Evolutionary conservation across 2,113 vertebrate species (phyloP), one percentile per base, ranked within the genome.

Genomic region (Balaeniceps rex): DNA sequence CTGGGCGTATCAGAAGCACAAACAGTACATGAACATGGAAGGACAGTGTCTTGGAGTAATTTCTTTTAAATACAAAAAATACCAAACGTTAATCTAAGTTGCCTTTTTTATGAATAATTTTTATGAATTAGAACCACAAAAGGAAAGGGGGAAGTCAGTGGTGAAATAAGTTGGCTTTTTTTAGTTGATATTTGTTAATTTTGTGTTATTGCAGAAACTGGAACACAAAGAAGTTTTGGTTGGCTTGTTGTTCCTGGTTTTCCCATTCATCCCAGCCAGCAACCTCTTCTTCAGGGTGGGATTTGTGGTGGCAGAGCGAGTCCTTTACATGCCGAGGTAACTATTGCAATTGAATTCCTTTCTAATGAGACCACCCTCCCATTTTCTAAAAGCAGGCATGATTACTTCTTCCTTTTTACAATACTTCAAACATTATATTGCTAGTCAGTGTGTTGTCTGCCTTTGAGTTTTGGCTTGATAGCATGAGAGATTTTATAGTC

Each of bases 261-360:
- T 99, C 97, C 99, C 99, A 86, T 99, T 99, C 98, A 98, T 99
- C 94, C 99, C 99, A 63, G 99, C 99, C 97, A 99, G 99, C 98
- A 99, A 99, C 97, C 99, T 99, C 80, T 99, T 99, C 99, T 99
- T 99, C 98, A 99, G 99, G 93, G 99, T 99, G 98, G 99, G 99
- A 85, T 99, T 99, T 97, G 99, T 99, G 88, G 99, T 99, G 97
- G 99, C 99, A 7, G 99, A 99, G 96, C 98, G 99, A 96, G 99
- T 99, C 87, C 99, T 99, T 95, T 99, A 99, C 98, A 99, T 99
- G 99, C 99, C 99, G 51, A 99, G 99, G 99, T 99, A 98, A 98
- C 94, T 97, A 95, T 71, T 76, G 71, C 70, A 88, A 77, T 88
- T 93, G 71, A 92, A 88, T 95, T 95, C 63, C 60, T 94, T 94